Conservation (phyloP, 2,888 invertebrate genomes). For the Pristionchus arcanus region DNA sequence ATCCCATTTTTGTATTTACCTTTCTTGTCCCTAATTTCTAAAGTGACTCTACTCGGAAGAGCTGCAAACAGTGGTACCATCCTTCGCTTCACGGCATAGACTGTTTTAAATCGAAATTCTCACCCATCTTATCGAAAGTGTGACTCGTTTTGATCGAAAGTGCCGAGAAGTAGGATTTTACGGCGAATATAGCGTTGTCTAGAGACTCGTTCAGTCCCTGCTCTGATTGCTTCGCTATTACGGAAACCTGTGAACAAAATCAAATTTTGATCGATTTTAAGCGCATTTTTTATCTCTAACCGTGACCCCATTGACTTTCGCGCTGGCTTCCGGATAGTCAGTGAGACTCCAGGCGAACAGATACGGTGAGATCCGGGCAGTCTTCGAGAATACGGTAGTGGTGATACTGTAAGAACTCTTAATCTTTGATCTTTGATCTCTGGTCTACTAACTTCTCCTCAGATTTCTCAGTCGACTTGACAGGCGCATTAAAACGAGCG, state of each 20-base stretch:
- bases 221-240: not conserved
- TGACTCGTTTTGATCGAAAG: not conserved
- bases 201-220: too few species aligned
- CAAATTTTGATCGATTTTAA: not conserved
- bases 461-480: not conserved
- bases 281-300: not conserved
- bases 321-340: not conserved
- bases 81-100: too few species aligned
- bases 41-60: too few species aligned
- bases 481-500: not conserved
- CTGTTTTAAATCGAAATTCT: too few species aligned
- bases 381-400: not conserved
- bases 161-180: not conserved
- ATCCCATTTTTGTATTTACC: too few species aligned
- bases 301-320: not conserved
- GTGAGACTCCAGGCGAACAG: not conserved
- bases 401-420: not conserved
- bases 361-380: not conserved
- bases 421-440: not conserved
- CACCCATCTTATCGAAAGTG: conserved; percentile 18
- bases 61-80: too few species aligned
- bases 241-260: not conserved
- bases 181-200: not conserved
- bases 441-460: not conserved
- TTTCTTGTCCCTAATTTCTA: too few species aligned